Evolutionary conservation across 2,797 vertebrate genomes (phyloP).

Genomic region (Spinibarbus caldwelli): DNA sequence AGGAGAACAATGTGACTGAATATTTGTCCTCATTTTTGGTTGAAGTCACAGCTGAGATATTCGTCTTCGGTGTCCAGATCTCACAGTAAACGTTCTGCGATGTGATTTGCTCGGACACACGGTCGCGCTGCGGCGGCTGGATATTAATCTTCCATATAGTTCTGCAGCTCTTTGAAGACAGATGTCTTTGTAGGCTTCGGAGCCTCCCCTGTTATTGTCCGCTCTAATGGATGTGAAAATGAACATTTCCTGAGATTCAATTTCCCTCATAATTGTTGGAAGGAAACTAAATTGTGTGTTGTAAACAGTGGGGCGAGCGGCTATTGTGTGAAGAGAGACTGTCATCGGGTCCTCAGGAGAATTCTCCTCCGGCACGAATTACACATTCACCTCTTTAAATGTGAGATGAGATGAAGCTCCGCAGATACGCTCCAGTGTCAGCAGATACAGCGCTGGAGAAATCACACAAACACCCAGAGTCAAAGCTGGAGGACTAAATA

Average conservation of each 20-base stretch:
- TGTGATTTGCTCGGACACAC: slow-evolving; percentile 70
- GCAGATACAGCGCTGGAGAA: neutral
- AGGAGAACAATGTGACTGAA: no score
- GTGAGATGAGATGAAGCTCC: neutral
- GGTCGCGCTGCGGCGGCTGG: slow-evolving; percentile 66
- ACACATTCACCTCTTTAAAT: slow-evolving; percentile 49
- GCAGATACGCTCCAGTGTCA: neutral
- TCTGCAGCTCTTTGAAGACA: slow-evolving; percentile 79
- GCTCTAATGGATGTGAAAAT: slow-evolving; percentile 91
- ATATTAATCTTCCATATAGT: slow-evolving; percentile 76
- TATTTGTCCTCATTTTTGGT: neutral
- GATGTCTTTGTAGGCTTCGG: slow-evolving; percentile 83
- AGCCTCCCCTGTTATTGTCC: slow-evolving; percentile 87
- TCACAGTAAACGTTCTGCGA: slow-evolving; percentile 54
- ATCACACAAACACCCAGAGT: neutral
- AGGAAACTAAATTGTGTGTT: slow-evolving; percentile 95
- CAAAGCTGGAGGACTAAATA: neutral
- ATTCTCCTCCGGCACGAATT: slow-evolving; percentile 54
- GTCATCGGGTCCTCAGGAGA: slow-evolving; percentile 65
- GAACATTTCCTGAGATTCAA: slow-evolving; percentile 99
- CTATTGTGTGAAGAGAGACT: slow-evolving; percentile 84
- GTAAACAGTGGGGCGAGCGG: slow-evolving; percentile 84
- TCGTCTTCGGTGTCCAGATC: neutral
- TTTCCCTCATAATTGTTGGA: slow-evolving; percentile 99
- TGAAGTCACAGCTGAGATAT: neutral